A percentile compares a stretch with the other conserved stretches of the same genome.
Conservation (phyloP, 2,113 vertebrate genomes). For the Pampusana beccarii region DNA sequence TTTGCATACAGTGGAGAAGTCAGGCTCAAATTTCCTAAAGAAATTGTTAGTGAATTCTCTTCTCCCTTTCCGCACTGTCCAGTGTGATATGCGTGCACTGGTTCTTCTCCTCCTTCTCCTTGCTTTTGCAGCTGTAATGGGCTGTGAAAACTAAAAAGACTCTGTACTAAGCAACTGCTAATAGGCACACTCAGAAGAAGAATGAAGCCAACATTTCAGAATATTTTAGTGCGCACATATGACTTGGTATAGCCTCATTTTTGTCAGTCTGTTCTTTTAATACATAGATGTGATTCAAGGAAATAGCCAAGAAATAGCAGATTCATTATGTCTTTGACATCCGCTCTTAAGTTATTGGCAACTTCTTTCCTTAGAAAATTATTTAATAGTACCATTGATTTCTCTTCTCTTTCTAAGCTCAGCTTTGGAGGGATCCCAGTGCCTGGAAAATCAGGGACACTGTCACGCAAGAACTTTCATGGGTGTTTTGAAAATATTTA, state of each 20-base stretch:
- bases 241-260: background rate
- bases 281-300: background rate
- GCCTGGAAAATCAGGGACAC: slow-evolving; percentile 79
- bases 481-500: slow-evolving; percentile 93
- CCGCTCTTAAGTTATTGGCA: background rate
- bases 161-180: background rate
- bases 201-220: background rate
- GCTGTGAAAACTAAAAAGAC: background rate
- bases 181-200: background rate
- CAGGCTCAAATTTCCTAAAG: background rate
- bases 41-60: background rate
- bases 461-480: slow-evolving; percentile 82
- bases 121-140: background rate
- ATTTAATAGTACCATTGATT: slow-evolving; percentile 80
- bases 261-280: background rate
- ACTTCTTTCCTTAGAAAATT: slow-evolving; percentile 62
- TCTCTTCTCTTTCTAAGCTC: slow-evolving; percentile 87
- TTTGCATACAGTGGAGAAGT: background rate
- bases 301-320: background rate
- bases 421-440: slow-evolving; percentile 87
- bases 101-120: background rate
- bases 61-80: background rate
- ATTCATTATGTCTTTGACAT: background rate
- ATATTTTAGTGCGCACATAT: background rate
- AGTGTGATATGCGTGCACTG: background rate